These are phyloP conservation scores for Latrodectus geometricus DNA, from an alignment of 1,140 invertebrate genomes.

Conservation along the genomic window DNA sequence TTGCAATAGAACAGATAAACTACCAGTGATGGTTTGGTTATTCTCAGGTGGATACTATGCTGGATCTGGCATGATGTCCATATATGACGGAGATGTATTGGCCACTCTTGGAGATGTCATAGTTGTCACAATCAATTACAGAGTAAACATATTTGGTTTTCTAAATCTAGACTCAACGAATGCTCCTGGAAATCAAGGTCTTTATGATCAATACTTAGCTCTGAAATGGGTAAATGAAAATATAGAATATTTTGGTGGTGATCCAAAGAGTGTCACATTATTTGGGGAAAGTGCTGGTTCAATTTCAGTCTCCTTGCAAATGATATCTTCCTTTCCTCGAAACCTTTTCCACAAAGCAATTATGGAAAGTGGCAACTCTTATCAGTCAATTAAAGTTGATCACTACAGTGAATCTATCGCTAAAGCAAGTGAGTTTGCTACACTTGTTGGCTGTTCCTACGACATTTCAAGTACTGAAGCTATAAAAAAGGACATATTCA, in stretches of 20 bases:
- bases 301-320: conserved; percentile 66
- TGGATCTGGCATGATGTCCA: neutral
- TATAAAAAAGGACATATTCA: neutral
- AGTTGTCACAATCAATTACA: neutral
- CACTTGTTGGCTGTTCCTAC: neutral
- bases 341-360: conserved; percentile 67
- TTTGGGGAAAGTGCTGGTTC: conserved; percentile 71
- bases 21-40: neutral
- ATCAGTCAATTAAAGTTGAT: neutral
- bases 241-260: conserved; percentile 68
- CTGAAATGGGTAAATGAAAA: conserved; percentile 68
- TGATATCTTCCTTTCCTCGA: conserved; percentile 66
- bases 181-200: conserved; percentile 64
- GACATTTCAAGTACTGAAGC: neutral
- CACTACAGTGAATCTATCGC: neutral
- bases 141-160: conserved; percentile 64
- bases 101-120: neutral
- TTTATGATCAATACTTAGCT: conserved; percentile 64
- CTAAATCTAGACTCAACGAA: conserved; percentile 65
- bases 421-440: neutral
- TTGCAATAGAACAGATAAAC: neutral
- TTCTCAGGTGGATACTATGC: neutral
- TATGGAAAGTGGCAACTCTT: conserved; percentile 65
- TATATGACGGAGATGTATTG: neutral
- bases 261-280: conserved; percentile 69